A percentile compares a stretch with the other conserved stretches of the same genome.
phyloP scores from a whole-genome alignment of 2,797 vertebrate genomes.

The Loriculus beryllinus region DNA sequence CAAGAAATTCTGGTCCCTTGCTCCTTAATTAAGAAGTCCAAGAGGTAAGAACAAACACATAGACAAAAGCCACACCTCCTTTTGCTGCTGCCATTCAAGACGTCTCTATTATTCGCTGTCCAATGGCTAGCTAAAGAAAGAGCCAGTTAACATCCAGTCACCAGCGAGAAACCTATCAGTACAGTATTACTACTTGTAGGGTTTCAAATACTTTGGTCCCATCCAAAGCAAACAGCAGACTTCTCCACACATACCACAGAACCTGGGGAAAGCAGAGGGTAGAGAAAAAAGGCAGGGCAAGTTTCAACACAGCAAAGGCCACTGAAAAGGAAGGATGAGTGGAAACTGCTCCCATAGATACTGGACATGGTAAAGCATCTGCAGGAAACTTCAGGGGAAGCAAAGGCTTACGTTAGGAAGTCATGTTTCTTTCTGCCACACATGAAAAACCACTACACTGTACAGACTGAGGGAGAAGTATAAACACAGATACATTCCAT shows the following conservation, averaged over 20 bases:
- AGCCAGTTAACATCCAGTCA: conserved; percentile 9
- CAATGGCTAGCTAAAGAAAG: not conserved
- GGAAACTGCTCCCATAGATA: not conserved
- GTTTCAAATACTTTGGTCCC: conserved; percentile 30
- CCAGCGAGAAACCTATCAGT: conserved; percentile 26
- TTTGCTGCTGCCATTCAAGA: conserved; percentile 37
- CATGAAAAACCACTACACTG: conserved; percentile 11
- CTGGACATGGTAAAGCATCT: not conserved
- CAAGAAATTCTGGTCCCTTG: not conserved
- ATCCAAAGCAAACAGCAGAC: conserved; percentile 64
- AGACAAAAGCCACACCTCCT: conserved; percentile 32
- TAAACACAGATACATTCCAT: conserved; percentile 10
- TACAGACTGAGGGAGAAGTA: not conserved
- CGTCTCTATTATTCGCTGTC: not conserved
- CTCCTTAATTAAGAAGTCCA: conserved; percentile 29
- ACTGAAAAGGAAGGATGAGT: conserved; percentile 38
- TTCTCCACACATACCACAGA: not conserved
- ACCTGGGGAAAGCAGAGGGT: not conserved
- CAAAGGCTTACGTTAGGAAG: not conserved
- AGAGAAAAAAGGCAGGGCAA: not conserved
- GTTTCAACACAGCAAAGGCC: not conserved
- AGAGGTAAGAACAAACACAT: conserved; percentile 38
- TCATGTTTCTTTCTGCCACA: not conserved
- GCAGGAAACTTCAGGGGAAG: conserved; percentile 42
- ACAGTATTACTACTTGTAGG: conserved; percentile 17